These are phyloP conservation scores for Ptychobarbus kaznakovi DNA, from an alignment of 2,797 vertebrate genomes.

Conservation along the genomic window DNA sequence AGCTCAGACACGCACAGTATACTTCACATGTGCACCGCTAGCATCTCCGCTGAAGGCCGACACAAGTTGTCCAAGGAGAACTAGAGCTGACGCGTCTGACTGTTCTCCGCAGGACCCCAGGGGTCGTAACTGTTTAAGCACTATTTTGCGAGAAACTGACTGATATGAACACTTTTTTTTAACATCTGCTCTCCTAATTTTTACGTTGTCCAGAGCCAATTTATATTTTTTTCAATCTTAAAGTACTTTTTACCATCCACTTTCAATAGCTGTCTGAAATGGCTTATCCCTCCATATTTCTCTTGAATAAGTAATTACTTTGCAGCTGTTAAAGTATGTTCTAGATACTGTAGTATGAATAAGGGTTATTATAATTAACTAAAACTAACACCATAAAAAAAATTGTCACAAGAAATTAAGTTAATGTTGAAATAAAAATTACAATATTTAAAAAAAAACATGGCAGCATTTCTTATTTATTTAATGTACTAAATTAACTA, in stretches of 20 bases:
- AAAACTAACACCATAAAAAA: not conserved
- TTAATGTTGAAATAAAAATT: not conserved
- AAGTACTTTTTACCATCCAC: not conserved
- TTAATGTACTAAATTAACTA: not conserved
- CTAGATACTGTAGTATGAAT: not conserved
- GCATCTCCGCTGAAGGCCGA: not conserved
- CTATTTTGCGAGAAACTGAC: not conserved
- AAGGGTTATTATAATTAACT: not conserved
- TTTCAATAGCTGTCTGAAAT: not conserved
- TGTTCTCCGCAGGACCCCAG: not conserved
- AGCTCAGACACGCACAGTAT: conserved; percentile 65
- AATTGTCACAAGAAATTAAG: not conserved
- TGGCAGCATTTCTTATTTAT: not conserved
- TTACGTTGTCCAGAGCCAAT: not conserved
- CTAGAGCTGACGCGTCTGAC: not conserved
- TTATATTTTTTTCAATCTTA: not conserved
- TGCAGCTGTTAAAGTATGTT: not conserved
- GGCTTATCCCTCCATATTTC: not conserved
- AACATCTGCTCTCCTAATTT: not conserved
- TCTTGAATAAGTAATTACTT: not conserved
- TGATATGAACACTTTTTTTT: not conserved
- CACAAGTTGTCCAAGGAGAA: conserved; percentile 21
- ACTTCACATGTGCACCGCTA: not conserved
- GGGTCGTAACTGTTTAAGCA: not conserved
- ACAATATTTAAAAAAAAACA: not conserved